Base-by-base conservation (phyloP, 2,797 vertebrate species). In the Lacerta bilineata region DNA sequence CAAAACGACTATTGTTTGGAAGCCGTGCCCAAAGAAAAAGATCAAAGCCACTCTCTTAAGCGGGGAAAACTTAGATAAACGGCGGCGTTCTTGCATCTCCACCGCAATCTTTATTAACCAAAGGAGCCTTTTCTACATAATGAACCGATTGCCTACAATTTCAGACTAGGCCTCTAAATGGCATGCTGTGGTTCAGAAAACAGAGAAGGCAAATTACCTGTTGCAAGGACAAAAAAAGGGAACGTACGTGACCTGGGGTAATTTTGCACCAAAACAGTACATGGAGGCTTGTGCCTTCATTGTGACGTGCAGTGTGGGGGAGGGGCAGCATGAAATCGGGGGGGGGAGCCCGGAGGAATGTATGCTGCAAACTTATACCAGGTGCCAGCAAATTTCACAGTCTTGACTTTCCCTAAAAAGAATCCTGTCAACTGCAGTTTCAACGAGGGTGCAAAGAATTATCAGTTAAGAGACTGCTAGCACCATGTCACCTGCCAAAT, bases 11-110 rank as follows among this genome's bases (percentile, higher is more conserved):
- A 91, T 91, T 96, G 92, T 93, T 94, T 92, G 64, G 89, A 88
- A 88, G 92, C 94, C 93, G 91, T 90, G 95, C 93, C 88, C 93
- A 93, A 95, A 87, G 82, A 93, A 83, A 90, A 91, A 91, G 82
- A 94, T 94, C 89, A 94, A 95, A 95, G 91, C 91, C 83, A 78
- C 83, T 82, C 41, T 84, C 93, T 71, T 94, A 91, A 93, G 78
- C 71, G 88, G 86, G 92, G 91, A 90, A 90, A 94, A 23, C 0
- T 90, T 50, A 94, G 90, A 95, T 91, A 87, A 83, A 92, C 6
- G 0, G 0, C 6, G 0, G 0, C 83, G 75, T 92, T 91, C 84
- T 89, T 0, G 10, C 41, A 3, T 90, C 93, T 92, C 83, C 90
- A 89, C 89, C 88, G 85, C 88, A 0, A 29, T 88, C 85, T 91